These are phyloP conservation scores for Crotalus horridus DNA, from an alignment of 2,113 vertebrate species.

Conservation along the genomic window DNA sequence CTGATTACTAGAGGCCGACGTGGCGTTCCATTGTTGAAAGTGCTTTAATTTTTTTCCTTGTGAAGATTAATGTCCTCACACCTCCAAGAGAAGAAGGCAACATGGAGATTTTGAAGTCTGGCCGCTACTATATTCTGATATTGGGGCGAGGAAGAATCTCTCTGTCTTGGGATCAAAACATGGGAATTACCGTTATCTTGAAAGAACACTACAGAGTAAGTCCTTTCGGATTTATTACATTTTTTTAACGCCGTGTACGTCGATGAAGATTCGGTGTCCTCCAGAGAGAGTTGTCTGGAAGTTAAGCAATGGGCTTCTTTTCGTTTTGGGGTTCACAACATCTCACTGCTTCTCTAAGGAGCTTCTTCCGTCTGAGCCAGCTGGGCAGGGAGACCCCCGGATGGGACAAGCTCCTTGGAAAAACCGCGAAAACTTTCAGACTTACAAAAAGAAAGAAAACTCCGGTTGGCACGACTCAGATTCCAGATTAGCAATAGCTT, in stretches of 20 bases:
- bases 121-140: slow-evolving; percentile 81
- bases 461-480: too few relatives aligned
- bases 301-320: neutral
- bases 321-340: neutral
- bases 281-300: neutral
- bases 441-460: too few relatives aligned
- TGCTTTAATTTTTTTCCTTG: neutral
- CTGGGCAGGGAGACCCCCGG: too few relatives aligned
- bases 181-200: slow-evolving; percentile 80
- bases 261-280: neutral
- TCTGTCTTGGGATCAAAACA: slow-evolving; percentile 86
- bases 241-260: neutral
- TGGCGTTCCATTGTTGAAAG: neutral
- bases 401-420: too few relatives aligned
- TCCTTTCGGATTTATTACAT: neutral
- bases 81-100: slow-evolving; percentile 71
- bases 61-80: slow-evolving; percentile 82
- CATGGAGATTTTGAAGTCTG: slow-evolving; percentile 84
- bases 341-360: neutral
- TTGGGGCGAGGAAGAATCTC: slow-evolving; percentile 78
- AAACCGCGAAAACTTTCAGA: too few relatives aligned
- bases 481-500: neutral
- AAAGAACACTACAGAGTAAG: slow-evolving; percentile 81
- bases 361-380: neutral
- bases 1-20: neutral